These are phyloP conservation scores for Camarhynchus parvulus DNA, from an alignment of 2,113 vertebrate genomes.

Conservation along the genomic window DNA sequence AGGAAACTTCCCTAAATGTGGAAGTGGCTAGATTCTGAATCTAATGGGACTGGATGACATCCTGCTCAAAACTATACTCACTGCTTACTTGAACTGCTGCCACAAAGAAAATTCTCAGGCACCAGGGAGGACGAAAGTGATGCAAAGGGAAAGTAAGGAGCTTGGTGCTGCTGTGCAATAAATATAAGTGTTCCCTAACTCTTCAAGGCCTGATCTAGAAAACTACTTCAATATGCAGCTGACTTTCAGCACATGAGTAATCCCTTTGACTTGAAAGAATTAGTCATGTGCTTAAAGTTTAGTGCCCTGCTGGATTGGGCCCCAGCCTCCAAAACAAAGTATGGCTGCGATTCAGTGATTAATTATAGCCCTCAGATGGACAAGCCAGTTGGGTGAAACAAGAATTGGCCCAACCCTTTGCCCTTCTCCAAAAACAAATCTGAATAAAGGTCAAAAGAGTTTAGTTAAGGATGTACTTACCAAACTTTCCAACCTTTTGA, in stretches of 20 bases:
- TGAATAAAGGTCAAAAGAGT: slow-evolving; percentile 71
- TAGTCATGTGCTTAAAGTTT: slow-evolving; percentile 32
- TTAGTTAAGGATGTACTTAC: slow-evolving; percentile 65
- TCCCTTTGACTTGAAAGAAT: slow-evolving; percentile 47
- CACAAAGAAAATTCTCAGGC: background rate
- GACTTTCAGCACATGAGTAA: slow-evolving; percentile 39
- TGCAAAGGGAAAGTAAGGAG: background rate
- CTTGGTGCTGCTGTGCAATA: background rate
- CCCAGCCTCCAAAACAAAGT: slow-evolving; percentile 31
- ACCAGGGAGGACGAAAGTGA: background rate
- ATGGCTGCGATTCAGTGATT: slow-evolving; percentile 52
- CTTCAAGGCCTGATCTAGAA: background rate
- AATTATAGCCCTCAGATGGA: slow-evolving; percentile 34
- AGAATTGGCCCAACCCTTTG: slow-evolving; percentile 60
- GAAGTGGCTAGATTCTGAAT: background rate
- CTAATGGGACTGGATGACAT: background rate
- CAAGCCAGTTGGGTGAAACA: slow-evolving; percentile 57
- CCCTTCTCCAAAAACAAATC: slow-evolving; percentile 52
- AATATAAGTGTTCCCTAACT: background rate
- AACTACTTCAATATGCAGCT: slow-evolving; percentile 1
- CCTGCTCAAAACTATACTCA: background rate
- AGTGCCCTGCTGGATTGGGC: background rate
- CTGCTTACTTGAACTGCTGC: rapidly evolving
- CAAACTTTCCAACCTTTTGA: slow-evolving; percentile 60
- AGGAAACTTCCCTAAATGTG: background rate